Percentiles rank a stretch among this genome's conserved stretches.
phyloP scores from a whole-genome alignment of 2,888 invertebrate genomes.

The Polydrusus tereticollis region DNA sequence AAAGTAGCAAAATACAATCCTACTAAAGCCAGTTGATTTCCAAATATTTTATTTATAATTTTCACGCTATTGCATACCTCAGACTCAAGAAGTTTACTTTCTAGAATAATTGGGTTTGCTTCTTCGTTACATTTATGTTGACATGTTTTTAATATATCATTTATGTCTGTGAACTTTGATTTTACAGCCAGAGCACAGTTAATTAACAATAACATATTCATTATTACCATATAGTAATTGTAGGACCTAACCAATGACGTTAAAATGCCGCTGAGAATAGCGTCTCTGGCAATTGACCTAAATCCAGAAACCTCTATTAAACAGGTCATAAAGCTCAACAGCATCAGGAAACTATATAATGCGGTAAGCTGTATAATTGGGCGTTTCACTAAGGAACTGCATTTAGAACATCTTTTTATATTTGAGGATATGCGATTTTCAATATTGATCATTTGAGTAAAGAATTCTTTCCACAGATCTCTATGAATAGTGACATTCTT shows the following conservation, averaged over 20 bases:
- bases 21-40: no score
- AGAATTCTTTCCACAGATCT: neutral
- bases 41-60: neutral
- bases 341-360: neutral
- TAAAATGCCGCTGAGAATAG: neutral
- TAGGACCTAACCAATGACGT: neutral
- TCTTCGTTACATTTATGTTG: neutral
- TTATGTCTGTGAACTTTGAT: neutral
- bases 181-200: neutral
- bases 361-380: neutral
- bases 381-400: neutral
- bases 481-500: neutral
- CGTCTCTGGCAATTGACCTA: neutral
- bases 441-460: neutral
- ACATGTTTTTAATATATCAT: neutral
- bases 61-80: neutral
- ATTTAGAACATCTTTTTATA: neutral
- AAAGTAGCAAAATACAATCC: neutral
- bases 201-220: neutral
- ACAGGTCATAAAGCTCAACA: neutral
- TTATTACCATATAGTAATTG: neutral
- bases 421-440: neutral
- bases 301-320: neutral
- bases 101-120: neutral
- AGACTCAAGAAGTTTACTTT: neutral